These are phyloP conservation scores for Raja brachyura DNA, from an alignment of 2,113 vertebrate genomes.

Conservation along the genomic window DNA sequence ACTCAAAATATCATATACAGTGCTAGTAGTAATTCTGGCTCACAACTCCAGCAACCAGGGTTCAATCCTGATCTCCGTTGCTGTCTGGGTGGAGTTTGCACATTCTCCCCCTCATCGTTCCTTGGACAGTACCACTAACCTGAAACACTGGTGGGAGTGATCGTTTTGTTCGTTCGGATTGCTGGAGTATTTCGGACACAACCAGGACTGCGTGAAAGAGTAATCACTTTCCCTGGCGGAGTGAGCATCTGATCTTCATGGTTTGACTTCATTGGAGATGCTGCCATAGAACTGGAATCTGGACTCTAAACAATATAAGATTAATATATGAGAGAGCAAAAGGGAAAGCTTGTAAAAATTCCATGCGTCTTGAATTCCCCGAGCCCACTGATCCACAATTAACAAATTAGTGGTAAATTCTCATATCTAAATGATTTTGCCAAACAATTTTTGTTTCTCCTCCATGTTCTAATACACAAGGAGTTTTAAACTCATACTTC, in stretches of 20 bases:
- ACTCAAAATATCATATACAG: too few relatives aligned
- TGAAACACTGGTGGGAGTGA: constrained; percentile 55
- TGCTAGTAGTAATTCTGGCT: too few relatives aligned
- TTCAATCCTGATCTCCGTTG: too few relatives aligned
- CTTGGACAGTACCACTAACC: constrained; percentile 16
- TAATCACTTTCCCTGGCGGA: constrained; percentile 71
- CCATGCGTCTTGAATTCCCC: background rate
- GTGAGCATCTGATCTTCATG: constrained; percentile 78
- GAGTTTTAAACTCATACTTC: background rate
- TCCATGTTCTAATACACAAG: background rate
- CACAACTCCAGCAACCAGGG: too few relatives aligned
- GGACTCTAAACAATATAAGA: constrained; percentile 55
- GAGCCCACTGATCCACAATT: background rate
- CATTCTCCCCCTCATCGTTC: background rate
- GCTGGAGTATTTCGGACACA: constrained; percentile 70
- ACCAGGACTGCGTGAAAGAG: constrained; percentile 72
- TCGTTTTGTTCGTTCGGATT: constrained; percentile 63
- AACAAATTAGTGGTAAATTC: background rate
- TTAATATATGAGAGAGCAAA: background rate
- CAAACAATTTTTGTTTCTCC: background rate
- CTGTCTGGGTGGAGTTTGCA: too few relatives aligned
- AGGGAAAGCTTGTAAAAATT: background rate
- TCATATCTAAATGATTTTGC: background rate
- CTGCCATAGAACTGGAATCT: constrained; percentile 71
- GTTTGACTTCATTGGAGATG: constrained; percentile 66